phyloP scores from a whole-genome alignment of 2,888 invertebrate genomes.

The Pseudococcus longispinus region DNA sequence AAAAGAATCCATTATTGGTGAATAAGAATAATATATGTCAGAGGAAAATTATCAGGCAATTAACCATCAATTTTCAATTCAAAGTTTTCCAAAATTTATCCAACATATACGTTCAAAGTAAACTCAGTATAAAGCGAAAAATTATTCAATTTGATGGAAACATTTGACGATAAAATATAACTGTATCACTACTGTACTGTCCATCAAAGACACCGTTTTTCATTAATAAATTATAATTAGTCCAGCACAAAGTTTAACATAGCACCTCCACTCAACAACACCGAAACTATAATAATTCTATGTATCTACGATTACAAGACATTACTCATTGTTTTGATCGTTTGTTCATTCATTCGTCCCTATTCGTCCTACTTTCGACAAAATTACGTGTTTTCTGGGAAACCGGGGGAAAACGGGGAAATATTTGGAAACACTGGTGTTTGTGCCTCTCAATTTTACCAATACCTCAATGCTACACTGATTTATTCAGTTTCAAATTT shows the following conservation, averaged over 20 bases:
- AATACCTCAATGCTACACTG: neutral
- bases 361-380: neutral
- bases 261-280: conserved; percentile 5
- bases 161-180: neutral
- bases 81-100: neutral
- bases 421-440: neutral
- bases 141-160: neutral
- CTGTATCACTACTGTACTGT: neutral
- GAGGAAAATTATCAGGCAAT: neutral
- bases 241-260: neutral
- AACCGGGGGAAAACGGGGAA: neutral
- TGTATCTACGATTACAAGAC: neutral
- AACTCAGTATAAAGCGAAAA: neutral
- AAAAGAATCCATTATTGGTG: conserved; percentile 19
- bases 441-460: neutral
- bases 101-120: neutral
- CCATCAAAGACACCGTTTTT: neutral
- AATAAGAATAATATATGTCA: neutral
- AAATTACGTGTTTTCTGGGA: neutral
- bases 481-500: no score
- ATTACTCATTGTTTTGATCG: neutral
- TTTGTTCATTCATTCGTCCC: neutral
- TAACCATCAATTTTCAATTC: neutral
- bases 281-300: neutral
- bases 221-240: neutral